A percentile compares a stretch with the other conserved stretches of the same genome.
Conservation (phyloP, 2,888 invertebrate genomes). For the Oasisia sp. region DNA sequence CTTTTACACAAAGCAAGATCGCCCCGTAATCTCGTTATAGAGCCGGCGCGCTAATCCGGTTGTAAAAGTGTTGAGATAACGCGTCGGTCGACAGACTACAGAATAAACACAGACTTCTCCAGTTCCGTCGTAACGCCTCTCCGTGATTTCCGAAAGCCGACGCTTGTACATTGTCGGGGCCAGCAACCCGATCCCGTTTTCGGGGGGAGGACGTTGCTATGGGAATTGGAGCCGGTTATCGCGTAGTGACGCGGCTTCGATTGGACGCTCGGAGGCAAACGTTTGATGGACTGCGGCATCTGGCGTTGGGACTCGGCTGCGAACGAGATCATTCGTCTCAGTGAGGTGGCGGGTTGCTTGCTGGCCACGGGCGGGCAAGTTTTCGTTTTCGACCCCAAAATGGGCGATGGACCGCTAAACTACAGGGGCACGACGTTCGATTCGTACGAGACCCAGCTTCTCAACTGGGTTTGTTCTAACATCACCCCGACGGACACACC, state of each 20-base stretch:
- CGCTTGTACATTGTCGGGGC: neutral
- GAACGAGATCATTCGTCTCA: neutral
- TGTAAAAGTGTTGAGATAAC: conserved; percentile 1
- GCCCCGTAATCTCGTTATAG: neutral
- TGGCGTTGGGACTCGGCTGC: neutral
- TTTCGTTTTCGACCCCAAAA: conserved; percentile 17
- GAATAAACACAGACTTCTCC: neutral
- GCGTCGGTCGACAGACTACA: neutral
- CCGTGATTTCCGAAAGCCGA: neutral
- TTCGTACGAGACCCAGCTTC: conserved; percentile 2
- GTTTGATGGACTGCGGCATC: conserved; percentile 4
- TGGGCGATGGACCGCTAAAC: conserved; percentile 3
- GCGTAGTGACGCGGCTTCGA: neutral
- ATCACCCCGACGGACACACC: neutral
- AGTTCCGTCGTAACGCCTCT: neutral
- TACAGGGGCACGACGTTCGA: neutral
- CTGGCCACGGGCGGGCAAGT: conserved; percentile 14
- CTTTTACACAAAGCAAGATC: neutral
- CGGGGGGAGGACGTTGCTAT: neutral
- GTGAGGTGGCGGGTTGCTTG: conserved; percentile 8
- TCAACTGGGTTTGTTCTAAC: neutral
- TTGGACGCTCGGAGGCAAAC: neutral
- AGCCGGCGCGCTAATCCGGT: neutral
- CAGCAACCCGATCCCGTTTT: neutral
- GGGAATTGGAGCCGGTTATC: neutral